These are phyloP conservation scores for Crotalus adamanteus DNA, from an alignment of 2,797 vertebrate genomes.

Conservation along the genomic window DNA sequence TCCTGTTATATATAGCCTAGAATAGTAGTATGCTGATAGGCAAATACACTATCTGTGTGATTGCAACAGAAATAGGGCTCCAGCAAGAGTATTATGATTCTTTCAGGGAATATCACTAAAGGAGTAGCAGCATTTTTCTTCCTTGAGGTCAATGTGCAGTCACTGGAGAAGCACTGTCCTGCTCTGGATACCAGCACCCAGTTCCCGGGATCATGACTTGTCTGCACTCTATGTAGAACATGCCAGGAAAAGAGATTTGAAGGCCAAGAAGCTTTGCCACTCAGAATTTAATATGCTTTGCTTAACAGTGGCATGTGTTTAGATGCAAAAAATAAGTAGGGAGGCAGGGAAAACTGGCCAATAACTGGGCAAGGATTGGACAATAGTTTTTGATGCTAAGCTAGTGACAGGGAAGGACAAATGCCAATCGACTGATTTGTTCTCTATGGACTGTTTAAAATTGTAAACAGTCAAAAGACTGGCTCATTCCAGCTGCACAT, in stretches of 20 bases:
- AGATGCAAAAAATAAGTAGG: background rate
- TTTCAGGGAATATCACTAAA: background rate
- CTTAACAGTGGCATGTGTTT: background rate
- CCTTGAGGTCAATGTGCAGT: background rate
- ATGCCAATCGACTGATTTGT: background rate
- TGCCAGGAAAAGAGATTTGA: background rate
- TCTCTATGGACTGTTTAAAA: background rate
- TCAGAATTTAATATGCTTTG: background rate
- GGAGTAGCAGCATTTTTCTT: background rate
- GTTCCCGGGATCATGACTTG: background rate
- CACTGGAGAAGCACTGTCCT: background rate
- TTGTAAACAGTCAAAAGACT: background rate
- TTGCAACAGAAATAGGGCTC: background rate
- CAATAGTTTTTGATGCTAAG: background rate
- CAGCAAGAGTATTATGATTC: background rate
- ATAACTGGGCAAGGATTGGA: background rate
- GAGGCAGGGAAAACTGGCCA: background rate
- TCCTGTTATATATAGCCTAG: background rate
- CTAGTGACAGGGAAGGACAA: background rate
- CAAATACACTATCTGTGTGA: background rate
- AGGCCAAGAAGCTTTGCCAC: background rate
- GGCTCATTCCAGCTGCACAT: background rate
- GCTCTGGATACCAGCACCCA: background rate
- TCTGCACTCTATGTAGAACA: background rate
- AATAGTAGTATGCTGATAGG: background rate